Conservation (phyloP, 92 coral and sea anemone genomes). For the Pocillopora grandis region DNA sequence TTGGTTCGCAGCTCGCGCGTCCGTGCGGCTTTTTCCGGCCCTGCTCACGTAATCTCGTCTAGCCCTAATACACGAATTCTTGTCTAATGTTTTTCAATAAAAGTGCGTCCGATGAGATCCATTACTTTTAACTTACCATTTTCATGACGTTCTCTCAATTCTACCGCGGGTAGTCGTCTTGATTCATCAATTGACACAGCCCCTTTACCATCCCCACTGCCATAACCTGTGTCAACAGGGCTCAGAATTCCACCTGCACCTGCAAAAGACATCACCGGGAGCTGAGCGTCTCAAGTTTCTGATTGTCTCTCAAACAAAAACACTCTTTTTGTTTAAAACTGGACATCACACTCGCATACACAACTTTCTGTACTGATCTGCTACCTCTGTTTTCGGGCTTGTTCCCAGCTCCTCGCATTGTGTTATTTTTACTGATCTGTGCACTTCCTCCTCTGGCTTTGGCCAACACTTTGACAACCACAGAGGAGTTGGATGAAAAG, state of each 20-base stretch:
- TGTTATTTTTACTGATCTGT: constrained; percentile 1
- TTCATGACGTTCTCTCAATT: neutral
- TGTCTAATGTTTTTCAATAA: neutral
- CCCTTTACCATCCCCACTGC: constrained; percentile 66
- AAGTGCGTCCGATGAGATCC: no score
- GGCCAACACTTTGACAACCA: constrained; percentile 79
- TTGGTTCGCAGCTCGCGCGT: no score
- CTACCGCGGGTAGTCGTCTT: neutral
- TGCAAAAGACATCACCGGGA: constrained; percentile 1
- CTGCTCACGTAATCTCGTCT: no score
- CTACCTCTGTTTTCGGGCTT: constrained; percentile 30
- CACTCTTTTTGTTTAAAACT: neutral
- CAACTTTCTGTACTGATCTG: neutral
- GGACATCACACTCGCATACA: neutral
- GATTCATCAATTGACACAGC: constrained; percentile 2
- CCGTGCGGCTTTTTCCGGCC: no score
- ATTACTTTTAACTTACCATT: constrained; percentile 3
- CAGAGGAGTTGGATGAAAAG: constrained; percentile 93
- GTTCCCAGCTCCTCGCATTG: neutral
- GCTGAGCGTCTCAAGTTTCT: neutral
- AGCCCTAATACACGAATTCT: neutral
- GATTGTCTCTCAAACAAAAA: neutral
- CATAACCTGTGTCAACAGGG: constrained; percentile 82
- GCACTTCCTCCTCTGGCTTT: constrained; percentile 59
- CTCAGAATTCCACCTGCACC: constrained; percentile 61